Percentiles rank a stretch among this genome's conserved stretches.
Conservation (phyloP, 2,113 vertebrate genomes). For the Mastomys natalensis region DNA sequence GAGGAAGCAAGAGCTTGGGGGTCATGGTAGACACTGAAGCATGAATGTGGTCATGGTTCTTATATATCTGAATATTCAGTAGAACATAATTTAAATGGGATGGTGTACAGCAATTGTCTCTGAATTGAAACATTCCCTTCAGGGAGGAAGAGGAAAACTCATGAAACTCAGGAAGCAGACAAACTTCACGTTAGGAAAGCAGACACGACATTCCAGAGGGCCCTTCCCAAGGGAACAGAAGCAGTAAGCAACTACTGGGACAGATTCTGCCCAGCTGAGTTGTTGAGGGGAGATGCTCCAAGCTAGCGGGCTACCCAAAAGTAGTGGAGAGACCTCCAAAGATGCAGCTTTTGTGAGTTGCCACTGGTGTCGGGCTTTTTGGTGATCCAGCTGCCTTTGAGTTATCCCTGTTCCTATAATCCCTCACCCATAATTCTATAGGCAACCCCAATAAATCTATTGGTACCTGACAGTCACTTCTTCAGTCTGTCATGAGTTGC, state of each 20-base stretch:
- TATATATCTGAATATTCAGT: not conserved
- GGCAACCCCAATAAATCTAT: not conserved
- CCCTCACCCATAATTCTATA: not conserved
- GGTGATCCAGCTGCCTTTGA: not conserved
- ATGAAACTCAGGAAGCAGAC: not conserved
- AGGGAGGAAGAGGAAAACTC: not conserved
- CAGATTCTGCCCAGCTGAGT: not conserved
- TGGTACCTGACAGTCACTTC: not conserved
- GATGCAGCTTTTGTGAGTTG: not conserved
- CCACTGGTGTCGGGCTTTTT: not conserved
- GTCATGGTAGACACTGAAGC: not conserved
- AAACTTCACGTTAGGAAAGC: not conserved
- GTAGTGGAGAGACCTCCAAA: not conserved
- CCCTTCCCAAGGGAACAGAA: not conserved
- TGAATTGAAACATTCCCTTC: not conserved
- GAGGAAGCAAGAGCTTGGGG: not conserved
- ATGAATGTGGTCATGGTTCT: not conserved
- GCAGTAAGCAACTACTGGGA: not conserved
- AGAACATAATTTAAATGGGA: not conserved
- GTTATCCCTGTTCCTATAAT: not conserved
- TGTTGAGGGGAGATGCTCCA: not conserved
- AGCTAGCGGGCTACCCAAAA: not conserved
- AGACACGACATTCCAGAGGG: not conserved
- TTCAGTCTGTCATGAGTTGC: not conserved
- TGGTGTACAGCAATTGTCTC: not conserved